A percentile compares a stretch with the other conserved stretches of the same genome.
These are phyloP conservation scores for Percopsis transmontana DNA, from an alignment of 2,113 vertebrate species.

Conservation along the genomic window DNA sequence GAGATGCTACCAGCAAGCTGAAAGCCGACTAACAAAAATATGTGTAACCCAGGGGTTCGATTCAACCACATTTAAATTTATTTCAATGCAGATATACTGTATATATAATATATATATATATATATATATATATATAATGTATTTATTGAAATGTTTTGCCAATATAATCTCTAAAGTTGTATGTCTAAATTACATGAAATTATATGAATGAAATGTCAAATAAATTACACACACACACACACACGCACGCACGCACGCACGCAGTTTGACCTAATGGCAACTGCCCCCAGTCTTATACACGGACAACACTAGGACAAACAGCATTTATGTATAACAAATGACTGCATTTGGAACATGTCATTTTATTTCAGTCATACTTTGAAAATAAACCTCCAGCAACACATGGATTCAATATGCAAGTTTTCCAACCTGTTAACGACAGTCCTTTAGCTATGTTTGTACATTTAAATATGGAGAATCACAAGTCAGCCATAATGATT, in stretches of 20 bases:
- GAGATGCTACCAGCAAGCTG: constrained; percentile 16
- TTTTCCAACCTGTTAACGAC: constrained; percentile 45
- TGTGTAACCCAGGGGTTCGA: not conserved
- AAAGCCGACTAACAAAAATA: constrained; percentile 1
- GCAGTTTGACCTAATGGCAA: not conserved
- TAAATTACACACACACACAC: not conserved
- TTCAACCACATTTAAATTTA: not conserved
- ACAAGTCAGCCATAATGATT: constrained; percentile 50
- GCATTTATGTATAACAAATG: constrained; percentile 6
- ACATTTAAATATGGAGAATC: constrained; percentile 53
- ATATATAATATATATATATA: not conserved
- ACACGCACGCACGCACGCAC: too few species aligned
- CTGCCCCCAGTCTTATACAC: constrained; percentile 12
- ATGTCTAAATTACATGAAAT: not conserved
- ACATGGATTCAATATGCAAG: constrained; percentile 47
- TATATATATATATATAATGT: not conserved
- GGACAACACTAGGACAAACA: not conserved
- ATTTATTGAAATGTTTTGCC: not conserved
- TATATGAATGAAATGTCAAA: not conserved
- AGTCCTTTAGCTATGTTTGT: constrained; percentile 37
- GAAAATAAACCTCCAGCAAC: constrained; percentile 66
- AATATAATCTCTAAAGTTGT: not conserved
- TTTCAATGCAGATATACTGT: not conserved
- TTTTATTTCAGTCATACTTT: constrained; percentile 78
- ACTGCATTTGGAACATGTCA: constrained; percentile 57